Base-by-base conservation (phyloP, 2,113 vertebrate genomes). In the Lonchura striata region DNA sequence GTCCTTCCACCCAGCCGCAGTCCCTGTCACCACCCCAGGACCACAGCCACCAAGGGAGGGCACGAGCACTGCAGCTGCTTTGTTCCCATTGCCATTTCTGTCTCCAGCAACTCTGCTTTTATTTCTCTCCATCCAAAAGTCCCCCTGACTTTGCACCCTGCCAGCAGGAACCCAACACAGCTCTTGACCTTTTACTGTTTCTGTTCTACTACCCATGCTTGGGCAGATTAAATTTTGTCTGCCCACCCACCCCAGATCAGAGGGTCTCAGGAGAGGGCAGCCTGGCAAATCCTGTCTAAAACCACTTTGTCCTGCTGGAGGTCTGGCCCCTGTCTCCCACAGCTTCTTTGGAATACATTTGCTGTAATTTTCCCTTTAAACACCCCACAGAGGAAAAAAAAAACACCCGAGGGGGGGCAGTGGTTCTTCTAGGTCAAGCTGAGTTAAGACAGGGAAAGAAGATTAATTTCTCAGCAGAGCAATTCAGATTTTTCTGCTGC, bases 401-500 rank as follows among this genome's bases (percentile, higher is more conserved):
- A 39, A 39, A 39, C 39, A 3, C 5, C 11, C 9, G 0, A 6
- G 23, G 20, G 25, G 13, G 22, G 14, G 3, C 41, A 42, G 10
- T 13, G 17, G 77, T 57, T 90, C 82, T 88, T 88, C 59, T 82
- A 69, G 85, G 85, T 93, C 96, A 90, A 88, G 31, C 82, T 69
- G 85, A 13, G 1, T 28, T 92, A 90, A 93, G 63, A 61, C 5
- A 6, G 23, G n/a, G 42, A 96, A 95, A 96, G 90, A 71, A 93
- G 90, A 94, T 92, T 94, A 80, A 95, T 96, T 95, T 82, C 70
- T 92, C 61, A 60, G 75, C 61, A 75, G 11, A 93, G n/a, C 78
- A 76, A 91, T 76, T 76, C 69, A 64, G 54, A 85, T 76, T 82
- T 96, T 88, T 65, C 20, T 60, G 59, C 19, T 74, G 46, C 74